These are phyloP conservation scores for Cabera pusaria DNA, from an alignment of 2,888 invertebrate species.

Conservation along the genomic window DNA sequence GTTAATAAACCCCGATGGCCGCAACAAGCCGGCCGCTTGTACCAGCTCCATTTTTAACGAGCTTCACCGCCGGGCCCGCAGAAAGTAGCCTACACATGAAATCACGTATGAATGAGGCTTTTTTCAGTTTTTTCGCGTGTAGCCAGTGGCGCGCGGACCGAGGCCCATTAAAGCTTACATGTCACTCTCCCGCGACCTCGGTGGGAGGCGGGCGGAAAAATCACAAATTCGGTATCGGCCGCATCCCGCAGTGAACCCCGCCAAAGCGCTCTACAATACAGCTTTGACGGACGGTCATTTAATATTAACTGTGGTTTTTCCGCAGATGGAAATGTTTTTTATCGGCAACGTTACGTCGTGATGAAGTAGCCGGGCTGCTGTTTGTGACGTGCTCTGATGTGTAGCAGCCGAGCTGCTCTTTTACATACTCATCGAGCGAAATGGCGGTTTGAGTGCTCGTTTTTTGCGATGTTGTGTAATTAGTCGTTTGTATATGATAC, in stretches of 20 bases:
- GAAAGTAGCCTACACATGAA: constrained; percentile 82
- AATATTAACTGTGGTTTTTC: constrained; percentile 83
- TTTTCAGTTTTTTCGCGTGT: constrained; percentile 80
- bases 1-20: constrained; percentile 79
- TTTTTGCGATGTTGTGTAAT: constrained; percentile 33
- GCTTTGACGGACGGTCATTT: constrained; percentile 82
- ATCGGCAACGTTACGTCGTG: constrained; percentile 71
- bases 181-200: constrained; percentile 66
- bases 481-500: too few species aligned
- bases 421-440: constrained; percentile 63
- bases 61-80: constrained; percentile 73
- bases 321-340: constrained; percentile 82
- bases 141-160: constrained; percentile 70
- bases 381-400: constrained; percentile 77
- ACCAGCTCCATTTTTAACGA: constrained; percentile 80
- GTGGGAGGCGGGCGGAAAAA: constrained; percentile 56
- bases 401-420: constrained; percentile 70
- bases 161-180: constrained; percentile 81
- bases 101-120: constrained; percentile 82
- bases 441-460: constrained; percentile 59
- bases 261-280: constrained; percentile 72
- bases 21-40: constrained; percentile 74
- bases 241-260: constrained; percentile 64
- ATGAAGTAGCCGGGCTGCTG: constrained; percentile 77
- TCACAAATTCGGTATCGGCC: constrained; percentile 79